Evolutionary conservation across 2,113 vertebrate species (phyloP).

Genomic region (Hemiprocne comata): DNA sequence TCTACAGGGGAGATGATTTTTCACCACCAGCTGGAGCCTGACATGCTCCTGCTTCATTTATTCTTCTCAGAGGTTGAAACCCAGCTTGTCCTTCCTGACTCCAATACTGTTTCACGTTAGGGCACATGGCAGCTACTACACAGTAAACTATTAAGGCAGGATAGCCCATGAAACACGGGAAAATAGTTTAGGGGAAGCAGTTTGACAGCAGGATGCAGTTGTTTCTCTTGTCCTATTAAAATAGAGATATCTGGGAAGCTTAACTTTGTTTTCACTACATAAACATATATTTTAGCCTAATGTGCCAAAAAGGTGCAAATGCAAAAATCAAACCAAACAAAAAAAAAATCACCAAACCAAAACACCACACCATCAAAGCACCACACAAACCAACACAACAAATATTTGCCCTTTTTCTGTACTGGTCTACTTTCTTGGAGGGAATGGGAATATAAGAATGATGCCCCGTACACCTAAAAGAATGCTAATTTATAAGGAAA

Average conservation of each 20-base stretch:
- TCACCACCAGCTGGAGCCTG: constrained; percentile 48
- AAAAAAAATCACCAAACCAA: background rate
- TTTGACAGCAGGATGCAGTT: constrained; percentile 40
- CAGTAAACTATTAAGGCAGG: background rate
- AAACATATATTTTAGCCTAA: background rate
- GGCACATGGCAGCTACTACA: background rate
- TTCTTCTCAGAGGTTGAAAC: constrained; percentile 25
- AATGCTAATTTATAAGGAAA: background rate
- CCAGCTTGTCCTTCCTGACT: constrained; percentile 37
- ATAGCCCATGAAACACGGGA: background rate
- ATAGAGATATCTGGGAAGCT: constrained; percentile 5
- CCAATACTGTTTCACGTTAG: constrained; percentile 20
- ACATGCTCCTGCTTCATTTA: constrained; percentile 19
- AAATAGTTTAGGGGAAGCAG: constrained; percentile 39
- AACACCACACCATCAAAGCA: background rate
- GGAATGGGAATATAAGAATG: background rate
- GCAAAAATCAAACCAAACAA: background rate
- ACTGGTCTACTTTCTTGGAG: background rate
- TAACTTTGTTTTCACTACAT: background rate
- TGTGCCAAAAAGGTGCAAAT: background rate
- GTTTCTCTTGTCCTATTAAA: constrained; percentile 45
- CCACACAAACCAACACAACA: background rate
- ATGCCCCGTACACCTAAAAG: background rate
- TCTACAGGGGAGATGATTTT: constrained; percentile 14
- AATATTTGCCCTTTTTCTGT: background rate